A percentile compares a stretch with the other conserved stretches of the same genome.
These are phyloP conservation scores for Malurus alboscapulatus DNA, from an alignment of 2,113 vertebrate genomes.

Conservation along the genomic window DNA sequence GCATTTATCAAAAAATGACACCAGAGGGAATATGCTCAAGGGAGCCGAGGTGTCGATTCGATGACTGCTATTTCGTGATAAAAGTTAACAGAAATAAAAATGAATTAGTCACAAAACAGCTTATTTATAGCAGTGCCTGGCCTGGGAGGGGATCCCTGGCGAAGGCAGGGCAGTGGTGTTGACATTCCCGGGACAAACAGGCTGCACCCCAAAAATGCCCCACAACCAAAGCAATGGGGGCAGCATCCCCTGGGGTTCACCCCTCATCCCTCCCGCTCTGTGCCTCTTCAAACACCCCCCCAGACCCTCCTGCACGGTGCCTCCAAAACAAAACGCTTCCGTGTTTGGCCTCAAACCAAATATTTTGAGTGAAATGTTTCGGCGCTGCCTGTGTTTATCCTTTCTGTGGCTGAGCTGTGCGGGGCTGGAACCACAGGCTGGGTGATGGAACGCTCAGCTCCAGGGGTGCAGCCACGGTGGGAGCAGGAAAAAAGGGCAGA, in stretches of 20 bases:
- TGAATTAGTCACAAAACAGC: conserved; percentile 45
- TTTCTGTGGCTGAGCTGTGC: neutral
- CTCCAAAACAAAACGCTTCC: neutral
- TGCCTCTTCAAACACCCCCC: neutral
- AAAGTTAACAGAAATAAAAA: conserved; percentile 61
- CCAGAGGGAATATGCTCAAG: conserved; percentile 55
- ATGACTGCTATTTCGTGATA: conserved; percentile 51
- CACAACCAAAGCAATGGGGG: neutral
- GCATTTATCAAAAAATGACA: conserved; percentile 69
- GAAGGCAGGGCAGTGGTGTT: neutral
- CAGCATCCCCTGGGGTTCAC: neutral
- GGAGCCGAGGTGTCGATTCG: conserved; percentile 57
- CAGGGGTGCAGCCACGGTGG: neutral
- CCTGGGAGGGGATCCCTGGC: conserved; percentile 26
- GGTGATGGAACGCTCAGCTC: neutral
- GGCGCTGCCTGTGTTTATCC: neutral
- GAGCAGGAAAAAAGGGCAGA: neutral
- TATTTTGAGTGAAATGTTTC: neutral
- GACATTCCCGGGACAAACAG: neutral
- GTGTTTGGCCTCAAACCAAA: neutral
- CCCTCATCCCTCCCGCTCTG: neutral
- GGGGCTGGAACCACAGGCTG: neutral
- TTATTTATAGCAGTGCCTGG: conserved; percentile 26
- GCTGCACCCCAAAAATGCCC: neutral
- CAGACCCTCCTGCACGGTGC: neutral